Conservation (phyloP, 1,140 invertebrate genomes). For the Wasmannia auropunctata region DNA sequence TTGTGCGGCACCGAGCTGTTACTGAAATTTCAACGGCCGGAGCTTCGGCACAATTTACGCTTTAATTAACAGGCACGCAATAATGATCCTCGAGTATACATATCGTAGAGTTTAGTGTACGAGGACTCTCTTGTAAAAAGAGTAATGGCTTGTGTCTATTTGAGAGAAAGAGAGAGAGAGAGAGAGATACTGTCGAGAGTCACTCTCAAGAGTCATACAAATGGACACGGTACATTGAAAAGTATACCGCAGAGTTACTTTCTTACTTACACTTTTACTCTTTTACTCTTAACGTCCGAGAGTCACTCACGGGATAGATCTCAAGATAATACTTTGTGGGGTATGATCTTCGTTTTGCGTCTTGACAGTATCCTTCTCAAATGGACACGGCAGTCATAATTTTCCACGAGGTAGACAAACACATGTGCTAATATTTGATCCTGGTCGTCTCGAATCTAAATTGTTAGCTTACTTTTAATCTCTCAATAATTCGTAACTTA, state of each 20-base stretch:
- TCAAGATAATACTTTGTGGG: not conserved
- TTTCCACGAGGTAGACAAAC: not conserved
- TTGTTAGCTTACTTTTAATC: not conserved
- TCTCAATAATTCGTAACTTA: not conserved
- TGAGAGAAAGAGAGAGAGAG: conserved; percentile 1
- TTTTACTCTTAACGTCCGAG: not conserved
- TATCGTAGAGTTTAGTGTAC: not conserved
- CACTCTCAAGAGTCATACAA: not conserved
- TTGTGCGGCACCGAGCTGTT: not conserved
- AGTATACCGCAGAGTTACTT: conserved; percentile 3
- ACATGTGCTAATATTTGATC: not conserved
- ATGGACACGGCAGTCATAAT: not conserved
- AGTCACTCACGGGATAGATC: too few species aligned
- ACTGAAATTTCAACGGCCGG: not conserved
- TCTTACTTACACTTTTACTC: conserved; percentile 7
- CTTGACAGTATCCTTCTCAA: not conserved
- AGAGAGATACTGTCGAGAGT: not conserved
- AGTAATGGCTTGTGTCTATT: conserved; percentile 6
- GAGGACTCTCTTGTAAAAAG: not conserved
- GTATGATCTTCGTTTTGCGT: not conserved
- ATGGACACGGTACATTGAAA: not conserved
- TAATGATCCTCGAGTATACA: conserved; percentile 6
- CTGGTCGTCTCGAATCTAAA: too few species aligned
- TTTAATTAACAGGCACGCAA: conserved; percentile 31
- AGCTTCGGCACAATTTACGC: conserved; percentile 12